A percentile compares a stretch with the other conserved stretches of the same genome.
Evolutionary conservation across 2,888 invertebrate species (phyloP).

Genomic region (Drosophila recens): DNA sequence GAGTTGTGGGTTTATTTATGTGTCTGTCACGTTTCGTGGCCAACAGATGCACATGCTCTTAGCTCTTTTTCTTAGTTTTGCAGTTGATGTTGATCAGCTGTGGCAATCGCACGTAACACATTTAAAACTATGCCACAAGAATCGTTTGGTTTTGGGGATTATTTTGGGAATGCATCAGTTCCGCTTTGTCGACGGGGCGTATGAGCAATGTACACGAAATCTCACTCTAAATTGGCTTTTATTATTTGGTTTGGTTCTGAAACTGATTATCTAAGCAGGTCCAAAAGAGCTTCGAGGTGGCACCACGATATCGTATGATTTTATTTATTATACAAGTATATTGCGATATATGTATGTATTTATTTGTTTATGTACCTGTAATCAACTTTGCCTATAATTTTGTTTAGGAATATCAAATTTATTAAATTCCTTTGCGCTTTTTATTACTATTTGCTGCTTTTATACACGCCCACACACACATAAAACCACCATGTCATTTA

Average conservation of each 20-base stretch:
- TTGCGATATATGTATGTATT: conserved; percentile 5
- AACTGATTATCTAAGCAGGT: conserved; percentile 12
- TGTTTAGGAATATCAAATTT: conserved; percentile 1
- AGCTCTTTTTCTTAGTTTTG: not conserved
- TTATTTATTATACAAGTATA: conserved; percentile 7
- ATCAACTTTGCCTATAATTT: conserved; percentile 7
- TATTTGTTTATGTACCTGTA: conserved; percentile 16
- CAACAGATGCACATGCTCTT: conserved; percentile 1
- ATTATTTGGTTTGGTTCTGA: not conserved
- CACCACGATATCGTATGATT: conserved; percentile 15
- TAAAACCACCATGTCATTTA: not conserved
- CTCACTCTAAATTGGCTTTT: not conserved
- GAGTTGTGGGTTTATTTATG: conserved; percentile 13
- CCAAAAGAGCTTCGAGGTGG: conserved; percentile 20
- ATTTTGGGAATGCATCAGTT: conserved; percentile 23
- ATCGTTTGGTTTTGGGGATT: not conserved
- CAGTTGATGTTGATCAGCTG: conserved; percentile 18
- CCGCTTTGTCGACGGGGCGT: conserved; percentile 18
- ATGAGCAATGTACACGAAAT: conserved; percentile 8
- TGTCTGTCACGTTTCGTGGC: conserved; percentile 20
- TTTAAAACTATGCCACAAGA: not conserved
- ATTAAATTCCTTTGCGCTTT: conserved; percentile 1
- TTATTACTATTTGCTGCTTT: not conserved
- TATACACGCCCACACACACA: conserved; percentile 1
- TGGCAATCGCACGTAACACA: conserved; percentile 7